A percentile compares a stretch with the other conserved stretches of the same genome.
Conservation (phyloP, 2,797 vertebrate genomes). For the Neoniphon sammara region DNA sequence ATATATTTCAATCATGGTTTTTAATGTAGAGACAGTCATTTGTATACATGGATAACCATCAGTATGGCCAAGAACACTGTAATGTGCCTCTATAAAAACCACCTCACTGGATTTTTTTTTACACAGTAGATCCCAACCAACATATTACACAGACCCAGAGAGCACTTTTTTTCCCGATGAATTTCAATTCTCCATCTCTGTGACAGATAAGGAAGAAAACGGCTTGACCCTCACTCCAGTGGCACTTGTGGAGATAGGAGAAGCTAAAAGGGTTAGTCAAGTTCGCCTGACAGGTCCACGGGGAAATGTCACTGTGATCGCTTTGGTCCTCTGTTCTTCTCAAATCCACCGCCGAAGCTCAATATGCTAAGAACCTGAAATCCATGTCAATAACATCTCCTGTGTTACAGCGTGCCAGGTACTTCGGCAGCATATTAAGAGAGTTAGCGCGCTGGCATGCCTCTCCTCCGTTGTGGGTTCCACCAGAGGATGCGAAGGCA, state of each 20-base stretch:
- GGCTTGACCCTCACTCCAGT: slow-evolving; percentile 51
- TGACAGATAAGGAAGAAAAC: slow-evolving; percentile 56
- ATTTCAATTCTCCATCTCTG: slow-evolving; percentile 46
- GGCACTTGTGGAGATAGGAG: slow-evolving; percentile 60
- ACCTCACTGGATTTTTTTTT: not conserved
- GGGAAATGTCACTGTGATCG: slow-evolving; percentile 62
- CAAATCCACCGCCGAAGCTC: slow-evolving; percentile 64
- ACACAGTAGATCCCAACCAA: slow-evolving; percentile 21
- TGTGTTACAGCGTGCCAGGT: slow-evolving; percentile 9
- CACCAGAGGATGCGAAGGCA: slow-evolving; percentile 39
- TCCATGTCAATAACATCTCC: slow-evolving; percentile 48
- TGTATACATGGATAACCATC: not conserved
- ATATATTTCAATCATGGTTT: not conserved
- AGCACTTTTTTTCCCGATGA: slow-evolving; percentile 40
- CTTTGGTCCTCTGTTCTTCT: slow-evolving; percentile 63
- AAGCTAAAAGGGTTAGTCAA: slow-evolving; percentile 59
- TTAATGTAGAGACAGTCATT: slow-evolving; percentile 13
- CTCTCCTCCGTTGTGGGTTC: slow-evolving; percentile 25
- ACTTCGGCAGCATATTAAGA: slow-evolving; percentile 32
- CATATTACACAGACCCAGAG: slow-evolving; percentile 11
- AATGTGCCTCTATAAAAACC: not conserved
- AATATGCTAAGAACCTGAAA: slow-evolving; percentile 67
- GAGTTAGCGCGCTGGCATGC: not conserved
- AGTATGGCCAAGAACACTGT: not conserved
- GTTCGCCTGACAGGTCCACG: slow-evolving; percentile 59